Conservation (phyloP, 2,797 vertebrate species). For the Danio tinwini region DNA sequence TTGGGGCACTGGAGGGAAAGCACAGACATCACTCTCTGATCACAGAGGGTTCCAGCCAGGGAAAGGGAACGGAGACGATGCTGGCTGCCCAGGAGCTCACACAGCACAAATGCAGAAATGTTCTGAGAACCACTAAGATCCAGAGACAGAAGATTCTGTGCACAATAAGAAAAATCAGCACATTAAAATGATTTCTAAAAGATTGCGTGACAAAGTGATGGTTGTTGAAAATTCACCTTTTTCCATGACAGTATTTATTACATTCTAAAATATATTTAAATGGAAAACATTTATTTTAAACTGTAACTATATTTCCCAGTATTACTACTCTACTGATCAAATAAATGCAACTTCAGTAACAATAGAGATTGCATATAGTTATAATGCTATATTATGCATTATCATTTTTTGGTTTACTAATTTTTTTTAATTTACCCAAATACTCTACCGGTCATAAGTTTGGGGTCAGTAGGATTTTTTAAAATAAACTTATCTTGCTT, state of each 20-base stretch:
- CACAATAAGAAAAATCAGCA: neutral
- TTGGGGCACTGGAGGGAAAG: constrained; percentile 71
- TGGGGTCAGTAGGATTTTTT: too few species aligned
- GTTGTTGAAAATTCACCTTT: too few species aligned
- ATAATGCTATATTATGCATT: neutral
- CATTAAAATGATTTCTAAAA: neutral
- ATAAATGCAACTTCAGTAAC: neutral
- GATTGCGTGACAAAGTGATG: neutral
- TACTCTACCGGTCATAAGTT: too few species aligned
- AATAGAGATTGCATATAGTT: neutral
- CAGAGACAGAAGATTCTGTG: constrained; percentile 70
- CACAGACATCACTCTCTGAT: constrained; percentile 71
- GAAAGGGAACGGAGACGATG: constrained; percentile 75
- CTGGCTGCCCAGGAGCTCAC: constrained; percentile 72
- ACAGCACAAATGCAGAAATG: constrained; percentile 71
- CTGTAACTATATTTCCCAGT: neutral
- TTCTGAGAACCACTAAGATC: constrained; percentile 70
- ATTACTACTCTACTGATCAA: neutral
- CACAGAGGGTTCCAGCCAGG: constrained; percentile 77
- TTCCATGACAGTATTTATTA: too few species aligned
- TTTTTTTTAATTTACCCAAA: neutral
- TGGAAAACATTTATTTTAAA: neutral
- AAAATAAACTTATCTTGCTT: too few species aligned
- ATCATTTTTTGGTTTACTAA: neutral
- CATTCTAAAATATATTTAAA: too few species aligned